Evolutionary conservation across 1,140 invertebrate genomes (phyloP).

Genomic region (Pogonognathellus flavescens): DNA sequence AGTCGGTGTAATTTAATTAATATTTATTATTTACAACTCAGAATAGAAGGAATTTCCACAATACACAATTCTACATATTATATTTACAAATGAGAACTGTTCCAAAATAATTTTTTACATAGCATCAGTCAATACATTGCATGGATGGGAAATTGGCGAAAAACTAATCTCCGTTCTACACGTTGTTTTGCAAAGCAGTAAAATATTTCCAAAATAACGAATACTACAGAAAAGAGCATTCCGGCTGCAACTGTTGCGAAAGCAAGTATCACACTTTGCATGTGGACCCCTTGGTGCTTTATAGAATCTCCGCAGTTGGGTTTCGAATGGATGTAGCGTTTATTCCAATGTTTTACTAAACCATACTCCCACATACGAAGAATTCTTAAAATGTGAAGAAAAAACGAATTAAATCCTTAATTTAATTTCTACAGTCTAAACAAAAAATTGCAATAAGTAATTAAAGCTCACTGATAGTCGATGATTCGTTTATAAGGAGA

Average conservation of each 20-base stretch:
- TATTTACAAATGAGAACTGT: too few relatives aligned
- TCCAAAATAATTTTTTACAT: too few relatives aligned
- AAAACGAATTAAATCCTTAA: too few relatives aligned
- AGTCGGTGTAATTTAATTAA: too few relatives aligned
- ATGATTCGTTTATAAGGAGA: slow-evolving; percentile 56
- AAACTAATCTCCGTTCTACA: background rate
- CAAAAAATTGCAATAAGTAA: background rate
- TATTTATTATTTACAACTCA: too few relatives aligned
- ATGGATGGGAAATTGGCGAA: too few relatives aligned
- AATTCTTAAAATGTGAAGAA: too few relatives aligned
- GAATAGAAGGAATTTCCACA: too few relatives aligned
- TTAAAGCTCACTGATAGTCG: slow-evolving; percentile 56
- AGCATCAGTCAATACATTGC: too few relatives aligned
- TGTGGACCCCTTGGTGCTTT: background rate
- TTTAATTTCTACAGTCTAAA: too few relatives aligned
- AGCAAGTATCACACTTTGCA: slow-evolving; percentile 20
- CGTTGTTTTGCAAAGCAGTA: background rate
- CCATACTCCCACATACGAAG: slow-evolving; percentile 46
- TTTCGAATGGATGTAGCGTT: slow-evolving; percentile 9
- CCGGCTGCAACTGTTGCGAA: background rate
- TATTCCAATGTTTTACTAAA: slow-evolving; percentile 43
- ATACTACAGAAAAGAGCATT: background rate
- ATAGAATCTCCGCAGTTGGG: background rate
- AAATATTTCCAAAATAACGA: background rate
- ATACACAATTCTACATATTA: too few relatives aligned